A percentile compares a stretch with the other conserved stretches of the same genome.
These are phyloP conservation scores for Triplophysa tibetana DNA, from an alignment of 2,113 vertebrate genomes.

Conservation along the genomic window DNA sequence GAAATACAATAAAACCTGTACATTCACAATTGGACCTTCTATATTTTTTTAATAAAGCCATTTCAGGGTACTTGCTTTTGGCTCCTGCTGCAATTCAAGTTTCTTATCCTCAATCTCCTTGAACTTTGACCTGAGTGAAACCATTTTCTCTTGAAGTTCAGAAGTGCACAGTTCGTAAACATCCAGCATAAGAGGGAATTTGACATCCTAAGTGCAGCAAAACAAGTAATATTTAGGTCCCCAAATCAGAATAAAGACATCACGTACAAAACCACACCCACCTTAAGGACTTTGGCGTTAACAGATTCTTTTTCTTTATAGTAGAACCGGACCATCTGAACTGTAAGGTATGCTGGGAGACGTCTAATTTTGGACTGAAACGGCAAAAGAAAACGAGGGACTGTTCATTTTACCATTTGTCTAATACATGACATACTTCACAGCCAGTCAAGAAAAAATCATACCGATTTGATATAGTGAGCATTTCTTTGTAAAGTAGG, in stretches of 20 bases:
- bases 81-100: conserved; percentile 84
- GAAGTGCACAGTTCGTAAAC: conserved; percentile 93
- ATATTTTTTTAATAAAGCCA: neutral
- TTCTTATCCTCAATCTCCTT: conserved; percentile 96
- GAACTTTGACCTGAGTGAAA: conserved; percentile 88
- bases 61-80: conserved; percentile 69
- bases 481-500: conserved; percentile 93
- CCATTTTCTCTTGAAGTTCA: conserved; percentile 95
- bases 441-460: neutral
- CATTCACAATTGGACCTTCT: too few species aligned
- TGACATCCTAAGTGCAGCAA: conserved; percentile 83
- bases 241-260: neutral
- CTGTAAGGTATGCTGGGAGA: conserved; percentile 91
- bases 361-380: conserved; percentile 93
- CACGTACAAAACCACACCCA: conserved; percentile 52
- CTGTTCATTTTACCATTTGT: neutral
- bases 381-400: conserved; percentile 26
- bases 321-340: conserved; percentile 99
- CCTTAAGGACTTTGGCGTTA: conserved; percentile 99
- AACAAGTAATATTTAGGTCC: neutral
- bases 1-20: neutral
- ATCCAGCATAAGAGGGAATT: conserved; percentile 99
- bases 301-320: conserved; percentile 99
- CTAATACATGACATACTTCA: neutral
- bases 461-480: conserved; percentile 95